Evolutionary conservation across 1,140 invertebrate species (phyloP), one percentile per base, ranked within the genome.

Genomic region (Archivesica marissinica): DNA sequence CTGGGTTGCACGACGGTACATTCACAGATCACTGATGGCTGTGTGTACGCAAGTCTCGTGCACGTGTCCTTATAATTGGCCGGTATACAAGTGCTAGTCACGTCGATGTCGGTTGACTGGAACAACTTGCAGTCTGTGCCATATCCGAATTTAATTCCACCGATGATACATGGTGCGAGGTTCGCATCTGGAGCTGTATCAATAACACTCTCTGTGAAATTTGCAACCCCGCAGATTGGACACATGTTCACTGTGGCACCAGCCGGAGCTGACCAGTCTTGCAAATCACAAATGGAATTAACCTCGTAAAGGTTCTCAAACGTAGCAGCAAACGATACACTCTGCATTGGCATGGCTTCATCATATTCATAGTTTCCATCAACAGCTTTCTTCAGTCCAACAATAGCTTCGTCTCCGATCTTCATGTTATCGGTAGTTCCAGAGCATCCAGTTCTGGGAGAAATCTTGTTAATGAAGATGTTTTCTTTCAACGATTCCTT

Each of bases 391-490:
- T 83, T 59, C 23, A 83, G n/a, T 33, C 35, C 41, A 2, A 83
- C 28, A 28, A 83, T 75, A n/a, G 80, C 80, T 75, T 83, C 68
- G 44, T 75, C 56, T 11, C 80, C 80, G 17, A 75, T 83, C 33
- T 64, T 66, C 80, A 83, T 75, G 54, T 75, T 1, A 0, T 74
- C 28, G 7, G 20, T 75, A 3, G 80, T 83, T 11, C 80, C 80
- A 0, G 80, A 83, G 25, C 80, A 83, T 17, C 80, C 80, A 64
- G 61, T 44, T 61, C 80, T 1, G 0, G 80, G 80, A 0, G 80
- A n/a, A 11, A 83, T 75, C n/a, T 30, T 47, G 25, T 74, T 11
- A 33, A 83, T 83, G 0, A 41, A 50, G 25, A 83, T 83, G 9
- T 75, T 17, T 50, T 83, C 80, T 28, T 20, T 13, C 13, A 75